Percentiles rank a stretch among this genome's conserved stretches.
These are phyloP conservation scores for Pseudomyrmex sp. DNA, from an alignment of 1,140 invertebrate species.

Conservation along the genomic window DNA sequence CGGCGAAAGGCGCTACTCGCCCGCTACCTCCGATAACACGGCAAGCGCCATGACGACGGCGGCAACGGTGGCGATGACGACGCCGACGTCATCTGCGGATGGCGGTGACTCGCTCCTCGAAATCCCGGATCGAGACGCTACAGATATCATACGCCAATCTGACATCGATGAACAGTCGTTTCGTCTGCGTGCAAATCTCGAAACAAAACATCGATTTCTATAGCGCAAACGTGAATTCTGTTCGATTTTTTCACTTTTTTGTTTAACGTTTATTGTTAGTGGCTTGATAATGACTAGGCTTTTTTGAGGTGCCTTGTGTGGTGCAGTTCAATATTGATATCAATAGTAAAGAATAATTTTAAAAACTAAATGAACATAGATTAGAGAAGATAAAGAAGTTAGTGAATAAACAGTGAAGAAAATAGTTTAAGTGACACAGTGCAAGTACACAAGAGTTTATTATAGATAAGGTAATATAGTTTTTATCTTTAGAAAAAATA, in stretches of 20 bases:
- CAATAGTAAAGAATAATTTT: background rate
- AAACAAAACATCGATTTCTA: conserved; percentile 12
- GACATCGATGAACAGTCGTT: conserved; percentile 51
- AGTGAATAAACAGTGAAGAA: conserved; percentile 2
- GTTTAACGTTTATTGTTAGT: too few species aligned
- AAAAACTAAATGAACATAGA: conserved; percentile 1
- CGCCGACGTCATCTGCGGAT: conserved; percentile 60
- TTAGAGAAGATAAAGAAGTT: background rate
- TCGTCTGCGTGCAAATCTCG: conserved; percentile 21
- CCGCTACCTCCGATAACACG: conserved; percentile 58
- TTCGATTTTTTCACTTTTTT: too few species aligned
- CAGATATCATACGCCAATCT: conserved; percentile 56
- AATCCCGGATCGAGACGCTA: conserved; percentile 38
- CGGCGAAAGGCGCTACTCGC: conserved; percentile 70
- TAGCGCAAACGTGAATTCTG: background rate
- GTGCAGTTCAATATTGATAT: background rate
- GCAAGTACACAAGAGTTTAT: background rate
- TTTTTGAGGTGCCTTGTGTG: background rate
- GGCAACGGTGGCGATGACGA: conserved; percentile 56
- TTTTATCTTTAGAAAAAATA: background rate
- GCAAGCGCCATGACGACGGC: conserved; percentile 44
- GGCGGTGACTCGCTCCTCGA: conserved; percentile 45
- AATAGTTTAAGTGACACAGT: conserved; percentile 32
- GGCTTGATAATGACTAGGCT: background rate
- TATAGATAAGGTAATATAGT: conserved; percentile 3